Percentiles rank a stretch among this genome's conserved stretches.
phyloP scores from a whole-genome alignment of 2,797 vertebrate genomes.

The Rhinatrema bivittatum region DNA sequence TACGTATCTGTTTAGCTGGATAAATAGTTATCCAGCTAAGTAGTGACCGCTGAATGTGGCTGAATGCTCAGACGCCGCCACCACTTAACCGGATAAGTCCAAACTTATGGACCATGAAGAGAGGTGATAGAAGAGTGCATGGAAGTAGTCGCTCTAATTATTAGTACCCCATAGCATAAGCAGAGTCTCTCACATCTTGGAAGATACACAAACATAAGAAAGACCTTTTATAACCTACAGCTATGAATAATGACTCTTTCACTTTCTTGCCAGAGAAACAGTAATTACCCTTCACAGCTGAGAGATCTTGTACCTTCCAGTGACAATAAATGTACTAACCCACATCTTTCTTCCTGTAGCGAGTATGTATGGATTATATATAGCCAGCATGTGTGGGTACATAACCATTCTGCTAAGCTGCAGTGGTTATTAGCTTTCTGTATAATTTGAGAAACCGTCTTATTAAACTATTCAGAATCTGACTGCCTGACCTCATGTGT shows the following conservation, averaged over 20 bases:
- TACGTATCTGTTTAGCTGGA: too few relatives aligned
- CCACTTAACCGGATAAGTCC: too few relatives aligned
- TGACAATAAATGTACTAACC: slow-evolving; percentile 25
- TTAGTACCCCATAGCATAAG: too few relatives aligned
- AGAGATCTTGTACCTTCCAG: slow-evolving; percentile 12
- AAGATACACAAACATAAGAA: too few relatives aligned
- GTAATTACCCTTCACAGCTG: slow-evolving; percentile 24
- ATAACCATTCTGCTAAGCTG: slow-evolving; percentile 12
- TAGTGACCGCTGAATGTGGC: too few relatives aligned
- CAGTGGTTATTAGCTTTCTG: not conserved
- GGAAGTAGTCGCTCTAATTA: too few relatives aligned
- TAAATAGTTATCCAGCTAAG: too few relatives aligned
- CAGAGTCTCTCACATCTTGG: too few relatives aligned
- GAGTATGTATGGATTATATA: slow-evolving; percentile 13
- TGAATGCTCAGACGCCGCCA: too few relatives aligned
- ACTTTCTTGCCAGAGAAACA: slow-evolving; percentile 28
- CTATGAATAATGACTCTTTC: slow-evolving; percentile 26
- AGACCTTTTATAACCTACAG: slow-evolving; percentile 24
- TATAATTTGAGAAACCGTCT: slow-evolving; percentile 19
- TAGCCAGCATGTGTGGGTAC: slow-evolving; percentile 7
- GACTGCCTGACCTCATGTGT: slow-evolving; percentile 20
- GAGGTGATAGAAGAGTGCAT: too few relatives aligned
- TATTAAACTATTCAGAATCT: slow-evolving; percentile 15
- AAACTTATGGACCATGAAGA: too few relatives aligned
- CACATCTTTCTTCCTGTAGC: slow-evolving; percentile 14